Percentiles rank a stretch among this genome's conserved stretches.
These are phyloP conservation scores for Eufriesea mexicana DNA, from an alignment of 1,140 invertebrate genomes.

Conservation along the genomic window DNA sequence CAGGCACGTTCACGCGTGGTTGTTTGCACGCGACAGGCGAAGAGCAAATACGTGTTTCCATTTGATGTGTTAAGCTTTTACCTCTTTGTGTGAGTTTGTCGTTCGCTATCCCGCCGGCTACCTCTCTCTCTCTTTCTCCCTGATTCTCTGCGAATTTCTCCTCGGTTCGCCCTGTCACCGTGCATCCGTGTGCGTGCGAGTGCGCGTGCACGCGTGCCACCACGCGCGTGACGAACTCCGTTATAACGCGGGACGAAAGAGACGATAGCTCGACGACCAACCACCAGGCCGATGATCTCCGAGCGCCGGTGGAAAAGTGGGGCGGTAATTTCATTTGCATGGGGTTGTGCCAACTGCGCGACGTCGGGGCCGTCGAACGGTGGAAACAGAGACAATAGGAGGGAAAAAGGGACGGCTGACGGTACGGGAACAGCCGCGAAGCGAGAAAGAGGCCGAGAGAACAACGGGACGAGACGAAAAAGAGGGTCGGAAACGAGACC, in stretches of 20 bases:
- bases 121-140: neutral
- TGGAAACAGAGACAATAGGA: neutral
- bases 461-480: neutral
- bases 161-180: neutral
- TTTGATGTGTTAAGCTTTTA: conserved; percentile 63
- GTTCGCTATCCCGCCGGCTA: neutral
- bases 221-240: conserved; percentile 30
- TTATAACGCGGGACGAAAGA: conserved; percentile 11
- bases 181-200: neutral
- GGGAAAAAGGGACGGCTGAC: neutral
- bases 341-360: conserved; percentile 33
- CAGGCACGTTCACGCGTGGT: conserved; percentile 58
- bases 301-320: conserved; percentile 41
- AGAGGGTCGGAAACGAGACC: conserved; percentile 24
- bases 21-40: conserved; percentile 63
- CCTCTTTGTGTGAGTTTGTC: conserved; percentile 41
- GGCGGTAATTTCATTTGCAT: conserved; percentile 66
- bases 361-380: conserved; percentile 3
- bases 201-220: neutral
- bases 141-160: conserved; percentile 25
- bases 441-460: neutral
- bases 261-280: conserved; percentile 17
- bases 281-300: conserved; percentile 52
- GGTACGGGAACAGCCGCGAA: conserved; percentile 1
- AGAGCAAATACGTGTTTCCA: conserved; percentile 73